phyloP scores from a whole-genome alignment of 2,113 vertebrate genomes.

The Pristiophorus japonicus region DNA sequence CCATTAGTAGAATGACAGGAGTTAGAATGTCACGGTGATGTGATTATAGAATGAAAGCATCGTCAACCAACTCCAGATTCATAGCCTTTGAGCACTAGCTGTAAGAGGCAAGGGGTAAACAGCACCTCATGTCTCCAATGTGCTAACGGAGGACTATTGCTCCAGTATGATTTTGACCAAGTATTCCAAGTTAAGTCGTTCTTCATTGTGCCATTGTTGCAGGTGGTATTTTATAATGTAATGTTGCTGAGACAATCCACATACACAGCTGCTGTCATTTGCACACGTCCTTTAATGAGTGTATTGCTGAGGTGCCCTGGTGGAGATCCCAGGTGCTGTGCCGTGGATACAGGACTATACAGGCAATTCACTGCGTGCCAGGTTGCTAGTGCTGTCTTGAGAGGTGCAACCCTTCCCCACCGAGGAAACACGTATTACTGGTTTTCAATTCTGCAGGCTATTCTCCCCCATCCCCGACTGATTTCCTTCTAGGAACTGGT shows the following conservation, averaged over 20 bases:
- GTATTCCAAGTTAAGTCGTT: not conserved
- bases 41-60: not conserved
- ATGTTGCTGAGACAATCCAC: not conserved
- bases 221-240: not conserved
- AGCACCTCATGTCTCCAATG: not conserved
- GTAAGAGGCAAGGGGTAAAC: not conserved
- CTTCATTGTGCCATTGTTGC: not conserved
- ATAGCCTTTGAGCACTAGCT: not conserved
- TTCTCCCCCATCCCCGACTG: not conserved
- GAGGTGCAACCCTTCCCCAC: not conserved
- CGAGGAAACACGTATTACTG: not conserved
- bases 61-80: not conserved
- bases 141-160: not conserved
- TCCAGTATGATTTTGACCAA: not conserved
- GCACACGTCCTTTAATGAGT: too few relatives aligned
- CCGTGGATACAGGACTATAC: not conserved
- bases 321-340: not conserved
- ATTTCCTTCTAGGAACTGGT: not conserved
- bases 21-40: not conserved
- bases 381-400: not conserved
- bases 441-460: not conserved
- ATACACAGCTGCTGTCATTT: not conserved
- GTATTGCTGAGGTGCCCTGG: not conserved
- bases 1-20: not conserved
- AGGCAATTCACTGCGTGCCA: not conserved